Evolutionary conservation across 2,888 invertebrate species (phyloP), one percentile per base, ranked within the genome.

Genomic region (Pelosia muscerda): DNA sequence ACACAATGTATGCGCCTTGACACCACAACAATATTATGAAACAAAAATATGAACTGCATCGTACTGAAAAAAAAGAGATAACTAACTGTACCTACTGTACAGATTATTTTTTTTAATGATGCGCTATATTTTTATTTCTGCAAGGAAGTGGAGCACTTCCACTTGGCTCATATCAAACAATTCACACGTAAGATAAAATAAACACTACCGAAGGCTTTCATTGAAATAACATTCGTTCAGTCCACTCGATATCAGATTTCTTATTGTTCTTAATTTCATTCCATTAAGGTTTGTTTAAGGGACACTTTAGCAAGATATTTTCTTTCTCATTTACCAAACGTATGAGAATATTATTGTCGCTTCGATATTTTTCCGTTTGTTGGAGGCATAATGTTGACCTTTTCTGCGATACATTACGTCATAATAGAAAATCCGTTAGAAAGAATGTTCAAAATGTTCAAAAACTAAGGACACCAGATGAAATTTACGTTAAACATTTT

Each of bases 191-290:
- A 84, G 83, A 81, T 83, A 90, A 87, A 86, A 88, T 83, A 91
- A 92, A 93, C 84, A 90, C 75, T 78, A 69, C 65, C 63, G 61
- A 77, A 74, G 77, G 75, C 80, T 79, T 75, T 85, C 80, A 86
- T 90, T 91, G 90, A 89, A 92, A 94, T 90, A 94, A 93, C 92
- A 93, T 88, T 87, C 82, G 83, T 85, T 77, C 79, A 81, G 86
- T 87, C 89, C 90, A 89, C 91, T 92, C 88, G n/a, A 92, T 93
- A 93, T 93, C 93, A 85, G 91, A 93, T 94, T 93, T 89, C 93
- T 88, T 89, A 90, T 93, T 93, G 93, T 93, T 91, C 86, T 86
- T 88, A 86, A 86, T 87, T 89, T 86, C 88, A 84, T 91, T 90
- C 92, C 90, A 93, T 92, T 93, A 92, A 87, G 87, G 90, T 88